Conservation (phyloP, 2,113 vertebrate genomes). For the Pterocles burchelli region DNA sequence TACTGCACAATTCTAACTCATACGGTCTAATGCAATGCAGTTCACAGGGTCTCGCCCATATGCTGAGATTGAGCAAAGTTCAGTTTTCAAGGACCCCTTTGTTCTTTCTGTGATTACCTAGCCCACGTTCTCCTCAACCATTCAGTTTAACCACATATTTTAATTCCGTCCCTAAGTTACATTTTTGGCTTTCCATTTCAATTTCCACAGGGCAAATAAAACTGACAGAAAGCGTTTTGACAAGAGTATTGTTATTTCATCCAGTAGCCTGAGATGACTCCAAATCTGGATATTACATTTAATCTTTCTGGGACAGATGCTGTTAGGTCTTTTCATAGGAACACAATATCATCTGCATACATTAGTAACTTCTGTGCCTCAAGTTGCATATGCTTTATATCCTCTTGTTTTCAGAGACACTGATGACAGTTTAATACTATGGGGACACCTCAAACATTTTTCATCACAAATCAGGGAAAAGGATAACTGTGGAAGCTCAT, state of each 20-base stretch:
- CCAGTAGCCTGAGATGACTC: slow-evolving; percentile 40
- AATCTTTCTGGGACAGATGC: slow-evolving; percentile 50
- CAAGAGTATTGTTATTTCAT: slow-evolving; percentile 29
- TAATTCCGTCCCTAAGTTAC: slow-evolving; percentile 11
- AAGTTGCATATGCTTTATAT: background rate
- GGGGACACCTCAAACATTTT: background rate
- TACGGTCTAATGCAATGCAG: background rate
- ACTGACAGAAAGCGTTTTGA: slow-evolving; percentile 33
- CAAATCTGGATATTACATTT: slow-evolving; percentile 50
- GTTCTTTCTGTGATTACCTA: background rate
- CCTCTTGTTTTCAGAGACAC: background rate
- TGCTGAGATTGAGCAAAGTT: background rate
- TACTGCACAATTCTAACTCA: background rate
- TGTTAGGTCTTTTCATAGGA: slow-evolving; percentile 19
- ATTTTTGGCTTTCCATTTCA: slow-evolving; percentile 43
- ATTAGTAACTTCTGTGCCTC: slow-evolving; percentile 32
- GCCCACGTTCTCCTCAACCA: background rate
- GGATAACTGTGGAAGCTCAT: background rate
- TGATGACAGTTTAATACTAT: background rate
- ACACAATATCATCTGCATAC: slow-evolving; percentile 12
- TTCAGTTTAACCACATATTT: slow-evolving; percentile 5
- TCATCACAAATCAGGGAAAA: background rate
- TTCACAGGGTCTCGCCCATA: background rate
- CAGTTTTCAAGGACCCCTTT: background rate
- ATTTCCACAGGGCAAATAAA: slow-evolving; percentile 43